These are phyloP conservation scores for Pelecanoides urinatrix DNA, from an alignment of 2,113 vertebrate species.

Conservation along the genomic window DNA sequence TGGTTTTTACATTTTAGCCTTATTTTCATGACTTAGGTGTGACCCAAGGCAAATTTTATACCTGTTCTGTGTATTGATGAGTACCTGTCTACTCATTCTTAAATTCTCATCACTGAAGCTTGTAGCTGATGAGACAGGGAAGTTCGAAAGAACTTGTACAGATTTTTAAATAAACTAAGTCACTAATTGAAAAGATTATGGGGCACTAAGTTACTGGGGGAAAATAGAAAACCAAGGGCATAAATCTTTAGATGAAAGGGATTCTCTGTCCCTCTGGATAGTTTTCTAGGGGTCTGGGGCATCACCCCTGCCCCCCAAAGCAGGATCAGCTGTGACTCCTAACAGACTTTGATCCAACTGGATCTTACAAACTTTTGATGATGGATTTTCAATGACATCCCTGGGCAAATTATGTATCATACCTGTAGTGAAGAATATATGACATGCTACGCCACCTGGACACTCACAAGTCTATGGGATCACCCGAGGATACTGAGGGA, in stretches of 20 bases:
- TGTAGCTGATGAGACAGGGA: not conserved
- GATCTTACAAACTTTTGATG: not conserved
- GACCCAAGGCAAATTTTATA: not conserved
- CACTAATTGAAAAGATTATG: not conserved
- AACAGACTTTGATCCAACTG: not conserved
- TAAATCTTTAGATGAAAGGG: not conserved
- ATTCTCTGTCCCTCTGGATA: not conserved
- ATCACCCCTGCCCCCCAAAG: too few relatives aligned
- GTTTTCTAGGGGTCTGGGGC: accelerated
- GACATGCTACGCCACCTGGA: too few relatives aligned
- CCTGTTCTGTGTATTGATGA: not conserved
- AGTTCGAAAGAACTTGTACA: not conserved
- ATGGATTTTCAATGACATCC: not conserved
- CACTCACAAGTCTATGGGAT: too few relatives aligned
- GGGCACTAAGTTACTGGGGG: not conserved
- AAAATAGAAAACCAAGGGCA: not conserved
- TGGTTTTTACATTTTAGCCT: not conserved
- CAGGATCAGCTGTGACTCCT: not conserved
- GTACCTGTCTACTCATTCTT: not conserved
- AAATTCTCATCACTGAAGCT: not conserved
- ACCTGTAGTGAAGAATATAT: not conserved
- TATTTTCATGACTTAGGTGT: not conserved
- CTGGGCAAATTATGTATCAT: not conserved
- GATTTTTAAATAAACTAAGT: not conserved
- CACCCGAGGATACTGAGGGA: too few relatives aligned